Conservation (phyloP, 2,888 invertebrate genomes). For the Cepaea hortensis region DNA sequence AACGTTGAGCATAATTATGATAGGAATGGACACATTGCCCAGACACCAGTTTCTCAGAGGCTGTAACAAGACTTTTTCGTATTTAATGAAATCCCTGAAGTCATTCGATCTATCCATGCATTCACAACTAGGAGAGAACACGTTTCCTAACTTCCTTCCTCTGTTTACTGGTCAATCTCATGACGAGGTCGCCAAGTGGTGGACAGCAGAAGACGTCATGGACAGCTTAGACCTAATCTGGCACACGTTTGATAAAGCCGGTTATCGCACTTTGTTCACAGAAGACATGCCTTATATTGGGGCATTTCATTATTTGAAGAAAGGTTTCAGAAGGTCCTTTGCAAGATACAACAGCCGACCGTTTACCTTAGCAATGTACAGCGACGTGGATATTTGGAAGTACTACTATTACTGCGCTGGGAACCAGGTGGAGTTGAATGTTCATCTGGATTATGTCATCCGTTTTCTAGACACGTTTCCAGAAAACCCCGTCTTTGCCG, state of each 20-base stretch:
- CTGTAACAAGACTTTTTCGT: slow-evolving; percentile 83
- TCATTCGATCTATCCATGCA: slow-evolving; percentile 89
- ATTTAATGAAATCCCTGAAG: slow-evolving; percentile 81
- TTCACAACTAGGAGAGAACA: slow-evolving; percentile 95
- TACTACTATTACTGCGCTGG: slow-evolving; percentile 81
- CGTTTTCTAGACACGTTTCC: slow-evolving; percentile 81
- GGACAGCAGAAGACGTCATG: slow-evolving; percentile 53
- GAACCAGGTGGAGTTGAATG: slow-evolving; percentile 82
- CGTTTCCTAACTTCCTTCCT: slow-evolving; percentile 91
- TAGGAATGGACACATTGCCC: slow-evolving; percentile 91
- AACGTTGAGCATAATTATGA: slow-evolving; percentile 83
- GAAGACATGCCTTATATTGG: slow-evolving; percentile 89
- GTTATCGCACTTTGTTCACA: slow-evolving; percentile 87
- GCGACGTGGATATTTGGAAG: slow-evolving; percentile 64
- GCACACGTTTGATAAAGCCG: slow-evolving; percentile 85
- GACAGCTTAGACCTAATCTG: slow-evolving; percentile 85
- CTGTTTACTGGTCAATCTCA: slow-evolving; percentile 79
- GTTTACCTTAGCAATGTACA: slow-evolving; percentile 81
- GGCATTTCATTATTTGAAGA: slow-evolving; percentile 87
- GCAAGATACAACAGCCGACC: slow-evolving; percentile 90
- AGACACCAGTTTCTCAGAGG: slow-evolving; percentile 89
- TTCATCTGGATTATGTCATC: slow-evolving; percentile 81
- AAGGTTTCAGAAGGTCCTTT: slow-evolving; percentile 85
- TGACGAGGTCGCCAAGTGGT: slow-evolving; percentile 56
- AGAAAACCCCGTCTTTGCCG: slow-evolving; percentile 84